A percentile compares a stretch with the other conserved stretches of the same genome.
Evolutionary conservation across 2,113 vertebrate genomes (phyloP).

Genomic region (Triplophysa dalaica): DNA sequence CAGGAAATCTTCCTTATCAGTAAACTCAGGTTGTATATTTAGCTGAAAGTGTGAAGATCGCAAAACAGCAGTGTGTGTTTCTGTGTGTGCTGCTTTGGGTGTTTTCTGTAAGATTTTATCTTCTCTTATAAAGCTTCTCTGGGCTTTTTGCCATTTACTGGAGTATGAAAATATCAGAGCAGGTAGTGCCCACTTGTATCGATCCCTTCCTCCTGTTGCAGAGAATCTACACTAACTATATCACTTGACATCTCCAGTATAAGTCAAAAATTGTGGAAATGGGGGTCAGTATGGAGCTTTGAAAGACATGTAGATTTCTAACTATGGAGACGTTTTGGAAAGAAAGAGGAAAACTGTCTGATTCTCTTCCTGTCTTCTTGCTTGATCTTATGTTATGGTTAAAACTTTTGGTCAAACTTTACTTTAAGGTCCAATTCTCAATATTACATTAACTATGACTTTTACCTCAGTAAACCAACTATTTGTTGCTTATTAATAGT

Average conservation of each 20-base stretch:
- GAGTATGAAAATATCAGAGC: constrained; percentile 23
- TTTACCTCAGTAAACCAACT: no score
- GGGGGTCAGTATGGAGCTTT: neutral
- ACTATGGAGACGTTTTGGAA: no score
- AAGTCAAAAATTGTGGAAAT: neutral
- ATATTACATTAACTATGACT: no score
- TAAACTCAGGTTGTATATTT: constrained; percentile 5
- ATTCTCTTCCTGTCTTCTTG: neutral
- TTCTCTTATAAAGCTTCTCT: neutral
- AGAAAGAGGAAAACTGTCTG: no score
- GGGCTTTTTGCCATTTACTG: constrained; percentile 26
- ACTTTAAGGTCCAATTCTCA: no score
- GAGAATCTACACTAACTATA: neutral
- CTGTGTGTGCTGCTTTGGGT: neutral
- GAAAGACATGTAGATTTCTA: neutral
- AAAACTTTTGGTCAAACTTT: no score
- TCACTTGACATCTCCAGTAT: neutral
- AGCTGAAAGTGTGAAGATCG: neutral
- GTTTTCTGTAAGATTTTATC: neutral
- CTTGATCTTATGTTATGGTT: neutral
- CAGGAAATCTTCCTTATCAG: neutral
- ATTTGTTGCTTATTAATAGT: no score
- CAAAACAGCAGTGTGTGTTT: constrained; percentile 1
- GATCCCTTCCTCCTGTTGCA: neutral
- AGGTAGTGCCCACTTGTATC: neutral